Evolutionary conservation across 2,888 invertebrate species (phyloP), one percentile per base, ranked within the genome.

Genomic region (Blastobasis adustella): DNA sequence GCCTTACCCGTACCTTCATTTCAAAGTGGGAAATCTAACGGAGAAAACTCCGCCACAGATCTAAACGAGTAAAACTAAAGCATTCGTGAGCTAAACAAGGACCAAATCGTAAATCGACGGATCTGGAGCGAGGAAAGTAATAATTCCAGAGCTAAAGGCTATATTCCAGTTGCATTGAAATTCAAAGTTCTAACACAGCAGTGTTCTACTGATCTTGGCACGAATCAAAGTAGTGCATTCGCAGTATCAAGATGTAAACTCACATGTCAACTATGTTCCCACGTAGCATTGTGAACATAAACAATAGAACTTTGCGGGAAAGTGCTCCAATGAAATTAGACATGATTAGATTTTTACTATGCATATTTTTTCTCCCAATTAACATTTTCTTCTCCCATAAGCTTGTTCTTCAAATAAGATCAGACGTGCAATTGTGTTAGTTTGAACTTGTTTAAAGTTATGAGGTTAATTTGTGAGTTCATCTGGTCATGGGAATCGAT

Each of bases 181-280:
- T 23, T 23, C 23, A 23, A 23, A 23, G 23, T 23, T 23, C 23
- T 23, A 23, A 23, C 23, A 23, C 23, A 23, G 23, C 23, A 41
- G 6, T 45, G 47, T 39, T 8, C 51, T 8, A 58, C 54, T 60
- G 58, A 67, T 72, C 71, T 55, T 61, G 56, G 53, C 63, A 60
- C 51, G 54, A 59, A 69, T 72, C 71, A 63, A 56, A 58, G 54
- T 10, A 43, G 55, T 44, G 9, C 52, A 57, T 54, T 61, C 59
- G 53, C 54, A 58, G 46, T 53, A 48, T 38, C 54, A 39, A 47
- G n/a, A 45, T 45, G 49, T 39, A 53, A 23, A 45, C 55, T 54
- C 56, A 49, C 50, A 50, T 47, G 45, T 47, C 51, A 49, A 56
- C 57, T 54, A 62, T 62, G 49, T 65, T 69, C 68, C 55, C 68